A percentile compares a stretch with the other conserved stretches of the same genome.
Conservation (phyloP, 1,140 invertebrate species). For the Cepaea nemoralis region DNA sequence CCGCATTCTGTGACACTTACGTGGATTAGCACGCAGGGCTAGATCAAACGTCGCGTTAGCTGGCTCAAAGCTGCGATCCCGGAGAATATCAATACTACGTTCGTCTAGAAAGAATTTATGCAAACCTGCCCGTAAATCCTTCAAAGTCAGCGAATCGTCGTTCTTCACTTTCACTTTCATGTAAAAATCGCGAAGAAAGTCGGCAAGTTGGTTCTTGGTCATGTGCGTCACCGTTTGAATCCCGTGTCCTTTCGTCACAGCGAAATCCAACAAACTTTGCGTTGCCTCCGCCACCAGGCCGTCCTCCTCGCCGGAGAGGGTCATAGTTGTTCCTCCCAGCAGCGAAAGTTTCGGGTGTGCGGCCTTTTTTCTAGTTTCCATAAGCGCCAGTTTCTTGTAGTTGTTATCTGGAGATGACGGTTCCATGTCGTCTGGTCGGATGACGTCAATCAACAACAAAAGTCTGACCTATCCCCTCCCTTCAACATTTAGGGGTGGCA, state of each 20-base stretch:
- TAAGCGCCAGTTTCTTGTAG: constrained; percentile 46
- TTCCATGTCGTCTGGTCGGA: constrained; percentile 54
- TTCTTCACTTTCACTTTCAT: constrained; percentile 50
- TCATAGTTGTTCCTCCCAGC: constrained; percentile 42
- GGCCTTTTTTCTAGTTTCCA: constrained; percentile 47
- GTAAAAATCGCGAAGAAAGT: constrained; percentile 63
- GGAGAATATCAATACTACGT: constrained; percentile 58
- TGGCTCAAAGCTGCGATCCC: constrained; percentile 55
- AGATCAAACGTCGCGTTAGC: constrained; percentile 61
- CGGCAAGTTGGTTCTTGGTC: constrained; percentile 54
- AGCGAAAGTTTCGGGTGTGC: constrained; percentile 46
- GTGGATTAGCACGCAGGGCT: constrained; percentile 39
- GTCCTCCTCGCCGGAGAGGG: constrained; percentile 47
- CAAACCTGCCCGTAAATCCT: constrained; percentile 56
- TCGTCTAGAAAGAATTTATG: constrained; percentile 62
- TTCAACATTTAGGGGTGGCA: neutral
- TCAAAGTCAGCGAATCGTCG: constrained; percentile 47
- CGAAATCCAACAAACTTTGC: constrained; percentile 51
- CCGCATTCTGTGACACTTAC: constrained; percentile 52
- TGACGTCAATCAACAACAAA: constrained; percentile 57
- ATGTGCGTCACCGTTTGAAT: constrained; percentile 52
- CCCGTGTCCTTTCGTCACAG: constrained; percentile 54
- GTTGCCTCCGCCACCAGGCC: constrained; percentile 50
- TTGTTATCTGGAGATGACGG: constrained; percentile 46
- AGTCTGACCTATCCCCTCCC: constrained; percentile 9